Evolutionary conservation across 2,797 vertebrate species (phyloP).

Genomic region (Malacoctenus gilli): DNA sequence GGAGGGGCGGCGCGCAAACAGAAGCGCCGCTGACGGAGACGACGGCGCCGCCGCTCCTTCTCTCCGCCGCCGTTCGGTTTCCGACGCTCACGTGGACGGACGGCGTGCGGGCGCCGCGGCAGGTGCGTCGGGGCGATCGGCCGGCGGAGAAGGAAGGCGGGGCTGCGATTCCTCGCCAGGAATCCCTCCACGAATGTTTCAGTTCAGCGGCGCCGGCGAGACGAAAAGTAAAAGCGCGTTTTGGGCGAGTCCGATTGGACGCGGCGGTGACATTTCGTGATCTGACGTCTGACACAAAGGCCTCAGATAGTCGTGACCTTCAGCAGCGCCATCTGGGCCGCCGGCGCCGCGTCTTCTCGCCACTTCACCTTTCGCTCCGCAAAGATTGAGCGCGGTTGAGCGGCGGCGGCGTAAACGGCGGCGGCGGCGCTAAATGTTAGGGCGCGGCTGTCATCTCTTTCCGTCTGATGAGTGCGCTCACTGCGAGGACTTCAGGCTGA

Average conservation of each 20-base stretch:
- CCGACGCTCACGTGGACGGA: constrained; percentile 64
- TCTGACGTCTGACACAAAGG: constrained; percentile 59
- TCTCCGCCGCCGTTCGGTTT: constrained; percentile 54
- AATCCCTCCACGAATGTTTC: constrained; percentile 22
- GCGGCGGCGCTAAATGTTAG: too few species aligned
- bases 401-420: background rate
- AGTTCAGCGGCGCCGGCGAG: constrained; percentile 7
- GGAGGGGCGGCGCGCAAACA: constrained; percentile 68
- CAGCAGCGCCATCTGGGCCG: too few species aligned
- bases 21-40: constrained; percentile 73
- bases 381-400: too few species aligned
- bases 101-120: too few species aligned
- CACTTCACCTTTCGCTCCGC: too few species aligned
- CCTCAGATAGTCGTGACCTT: constrained; percentile 43
- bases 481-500: constrained; percentile 3
- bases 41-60: too few species aligned
- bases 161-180: too few species aligned
- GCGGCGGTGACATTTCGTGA: constrained; percentile 49
- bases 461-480: constrained; percentile 1
- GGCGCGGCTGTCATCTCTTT: background rate
- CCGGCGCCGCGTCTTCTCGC: too few species aligned
- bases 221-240: constrained; percentile 17
- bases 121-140: constrained; percentile 28
- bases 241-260: constrained; percentile 48
- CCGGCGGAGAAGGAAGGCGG: constrained; percentile 25